These are phyloP conservation scores for Heliconius ismenius DNA, from an alignment of 2,888 invertebrate genomes.

Conservation along the genomic window DNA sequence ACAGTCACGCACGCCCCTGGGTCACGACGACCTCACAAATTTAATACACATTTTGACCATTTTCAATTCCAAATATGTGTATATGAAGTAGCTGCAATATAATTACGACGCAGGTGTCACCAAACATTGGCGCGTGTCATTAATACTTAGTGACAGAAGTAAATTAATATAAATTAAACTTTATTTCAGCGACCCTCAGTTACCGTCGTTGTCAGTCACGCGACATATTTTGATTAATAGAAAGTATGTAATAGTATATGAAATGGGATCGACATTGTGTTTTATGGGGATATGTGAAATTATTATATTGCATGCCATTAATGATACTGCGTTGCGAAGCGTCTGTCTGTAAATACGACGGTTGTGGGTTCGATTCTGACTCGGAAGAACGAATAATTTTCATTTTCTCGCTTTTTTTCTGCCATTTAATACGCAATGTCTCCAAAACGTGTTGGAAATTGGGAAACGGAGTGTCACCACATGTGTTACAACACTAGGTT, in stretches of 20 bases:
- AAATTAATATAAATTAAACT: slow-evolving; percentile 10
- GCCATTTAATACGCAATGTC: not conserved
- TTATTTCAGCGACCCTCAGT: not conserved
- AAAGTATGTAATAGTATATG: not conserved
- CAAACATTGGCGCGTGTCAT: slow-evolving; percentile 14
- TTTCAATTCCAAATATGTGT: not conserved
- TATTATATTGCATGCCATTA: not conserved
- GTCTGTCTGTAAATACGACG: not conserved
- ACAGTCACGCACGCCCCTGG: no score
- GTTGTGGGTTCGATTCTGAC: not conserved
- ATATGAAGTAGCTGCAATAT: not conserved
- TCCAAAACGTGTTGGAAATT: not conserved
- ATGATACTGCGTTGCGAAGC: not conserved
- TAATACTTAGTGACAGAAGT: slow-evolving; percentile 4
- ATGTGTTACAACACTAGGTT: not conserved
- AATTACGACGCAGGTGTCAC: slow-evolving; percentile 19
- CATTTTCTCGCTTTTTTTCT: not conserved
- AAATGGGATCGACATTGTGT: not conserved
- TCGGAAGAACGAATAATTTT: not conserved
- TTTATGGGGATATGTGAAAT: not conserved
- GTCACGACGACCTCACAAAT: not conserved
- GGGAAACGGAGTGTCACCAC: not conserved
- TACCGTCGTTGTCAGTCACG: slow-evolving; percentile 1
- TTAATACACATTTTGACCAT: not conserved
- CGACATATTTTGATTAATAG: slow-evolving; percentile 5